phyloP scores from a whole-genome alignment of 2,797 vertebrate species.

The Rhynchotus rufescens region DNA sequence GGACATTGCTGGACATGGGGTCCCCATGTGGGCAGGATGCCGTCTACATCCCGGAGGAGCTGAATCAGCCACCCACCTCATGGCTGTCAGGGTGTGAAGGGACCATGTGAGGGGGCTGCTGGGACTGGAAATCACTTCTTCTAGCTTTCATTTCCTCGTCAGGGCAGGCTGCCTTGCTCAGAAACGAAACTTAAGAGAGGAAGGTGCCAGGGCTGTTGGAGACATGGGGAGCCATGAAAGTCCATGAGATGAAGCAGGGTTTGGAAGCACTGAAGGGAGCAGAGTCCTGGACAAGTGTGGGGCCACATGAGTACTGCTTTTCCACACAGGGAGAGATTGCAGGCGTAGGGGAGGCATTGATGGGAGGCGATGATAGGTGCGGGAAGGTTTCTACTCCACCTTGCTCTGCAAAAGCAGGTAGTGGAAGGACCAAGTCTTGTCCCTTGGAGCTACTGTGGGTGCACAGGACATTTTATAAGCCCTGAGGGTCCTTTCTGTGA shows the following conservation, averaged over 20 bases:
- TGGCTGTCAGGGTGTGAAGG: background rate
- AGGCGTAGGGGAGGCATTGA: background rate
- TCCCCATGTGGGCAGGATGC: accelerated
- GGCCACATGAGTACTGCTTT: background rate
- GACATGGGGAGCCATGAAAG: accelerated
- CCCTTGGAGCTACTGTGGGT: background rate
- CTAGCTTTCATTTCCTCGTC: slow-evolving; percentile 66
- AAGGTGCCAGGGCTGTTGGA: background rate
- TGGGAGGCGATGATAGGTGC: background rate
- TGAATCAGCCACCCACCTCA: slow-evolving; percentile 40
- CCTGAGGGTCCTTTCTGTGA: background rate
- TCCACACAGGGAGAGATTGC: background rate
- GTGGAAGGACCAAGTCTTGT: background rate
- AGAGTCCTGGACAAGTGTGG: accelerated
- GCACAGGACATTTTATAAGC: background rate
- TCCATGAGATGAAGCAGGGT: accelerated
- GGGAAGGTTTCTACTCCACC: background rate
- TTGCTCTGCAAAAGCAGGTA: background rate
- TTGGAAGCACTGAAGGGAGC: background rate
- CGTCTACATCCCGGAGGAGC: background rate
- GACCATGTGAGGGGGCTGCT: background rate
- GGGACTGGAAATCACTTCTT: slow-evolving; percentile 13
- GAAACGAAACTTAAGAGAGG: slow-evolving; percentile 59
- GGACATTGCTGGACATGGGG: accelerated
- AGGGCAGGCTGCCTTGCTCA: slow-evolving; percentile 8